Percentiles rank a stretch among this genome's conserved stretches.
Conservation (phyloP, 2,888 invertebrate species). For the Epistrophe grossulariae region DNA sequence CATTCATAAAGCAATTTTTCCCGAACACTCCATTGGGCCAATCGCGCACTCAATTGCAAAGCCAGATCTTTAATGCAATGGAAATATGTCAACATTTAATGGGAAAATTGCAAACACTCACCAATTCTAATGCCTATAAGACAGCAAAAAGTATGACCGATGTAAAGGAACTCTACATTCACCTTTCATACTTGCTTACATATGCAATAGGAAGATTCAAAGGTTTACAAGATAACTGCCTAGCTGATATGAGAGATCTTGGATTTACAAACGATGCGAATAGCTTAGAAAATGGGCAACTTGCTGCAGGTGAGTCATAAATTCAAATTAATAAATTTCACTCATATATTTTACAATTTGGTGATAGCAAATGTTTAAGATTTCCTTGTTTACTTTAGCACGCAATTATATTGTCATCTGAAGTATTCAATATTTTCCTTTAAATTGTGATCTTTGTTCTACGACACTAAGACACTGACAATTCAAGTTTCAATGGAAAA, state of each 20-base stretch:
- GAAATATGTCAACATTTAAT: conserved; percentile 83
- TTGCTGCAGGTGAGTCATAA: conserved; percentile 81
- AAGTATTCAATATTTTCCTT: too few species aligned
- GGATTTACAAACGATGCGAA: conserved; percentile 83
- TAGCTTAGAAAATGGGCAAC: conserved; percentile 82
- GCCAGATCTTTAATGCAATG: conserved; percentile 82
- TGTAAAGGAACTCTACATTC: conserved; percentile 83
- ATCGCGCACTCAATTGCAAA: conserved; percentile 82
- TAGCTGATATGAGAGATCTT: conserved; percentile 82
- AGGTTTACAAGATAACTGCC: conserved; percentile 83
- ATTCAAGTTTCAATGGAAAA: too few species aligned
- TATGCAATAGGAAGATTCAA: conserved; percentile 83
- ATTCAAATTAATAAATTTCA: neutral
- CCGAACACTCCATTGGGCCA: conserved; percentile 81
- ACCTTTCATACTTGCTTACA: conserved; percentile 83
- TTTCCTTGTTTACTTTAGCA: too few species aligned
- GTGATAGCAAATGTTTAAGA: too few species aligned
- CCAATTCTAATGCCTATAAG: conserved; percentile 83
- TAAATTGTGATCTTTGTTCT: too few species aligned
- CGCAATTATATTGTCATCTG: too few species aligned
- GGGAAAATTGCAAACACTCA: conserved; percentile 82
- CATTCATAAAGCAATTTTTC: conserved; percentile 79
- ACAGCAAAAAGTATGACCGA: conserved; percentile 81
- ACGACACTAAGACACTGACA: too few species aligned
- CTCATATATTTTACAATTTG: too few species aligned